Conservation (phyloP, 2,113 vertebrate genomes). For the Arvicanthis niloticus region DNA sequence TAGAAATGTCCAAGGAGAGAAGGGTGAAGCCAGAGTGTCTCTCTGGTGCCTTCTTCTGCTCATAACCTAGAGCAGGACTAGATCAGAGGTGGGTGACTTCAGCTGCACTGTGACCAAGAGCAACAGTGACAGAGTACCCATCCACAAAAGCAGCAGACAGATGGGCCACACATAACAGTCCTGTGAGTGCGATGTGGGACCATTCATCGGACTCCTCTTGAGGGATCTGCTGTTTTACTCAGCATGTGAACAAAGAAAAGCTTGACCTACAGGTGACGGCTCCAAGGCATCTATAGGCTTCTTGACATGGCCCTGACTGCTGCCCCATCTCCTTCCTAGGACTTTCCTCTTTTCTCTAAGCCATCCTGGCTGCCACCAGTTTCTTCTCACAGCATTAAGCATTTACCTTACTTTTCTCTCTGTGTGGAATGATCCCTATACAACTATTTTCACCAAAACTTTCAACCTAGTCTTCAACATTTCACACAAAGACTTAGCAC, state of each 20-base stretch:
- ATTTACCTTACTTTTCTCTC: not conserved
- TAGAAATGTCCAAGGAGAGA: not conserved
- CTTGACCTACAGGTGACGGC: not conserved
- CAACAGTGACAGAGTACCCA: not conserved
- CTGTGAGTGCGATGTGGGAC: fast-evolving
- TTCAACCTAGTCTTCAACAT: not conserved
- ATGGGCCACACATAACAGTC: fast-evolving
- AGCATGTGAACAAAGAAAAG: conserved; percentile 7
- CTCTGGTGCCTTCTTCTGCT: not conserved
- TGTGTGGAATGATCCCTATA: not conserved
- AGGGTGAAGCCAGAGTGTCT: not conserved
- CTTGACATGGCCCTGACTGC: not conserved
- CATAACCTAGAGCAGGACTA: not conserved
- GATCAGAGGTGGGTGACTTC: not conserved
- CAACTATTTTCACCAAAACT: not conserved
- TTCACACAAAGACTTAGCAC: not conserved
- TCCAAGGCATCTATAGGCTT: not conserved
- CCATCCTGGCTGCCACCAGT: not conserved
- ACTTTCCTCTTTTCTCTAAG: not conserved
- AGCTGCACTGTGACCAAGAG: not conserved
- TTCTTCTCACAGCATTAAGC: not conserved
- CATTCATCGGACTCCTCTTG: fast-evolving
- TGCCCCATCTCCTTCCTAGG: not conserved
- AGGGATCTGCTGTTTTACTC: not conserved
- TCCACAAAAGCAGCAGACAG: not conserved